Percentiles rank a stretch among this genome's conserved stretches.
Evolutionary conservation across 92 coral and sea anemone genomes (phyloP).

Genomic region (Galaxea fascicularis): DNA sequence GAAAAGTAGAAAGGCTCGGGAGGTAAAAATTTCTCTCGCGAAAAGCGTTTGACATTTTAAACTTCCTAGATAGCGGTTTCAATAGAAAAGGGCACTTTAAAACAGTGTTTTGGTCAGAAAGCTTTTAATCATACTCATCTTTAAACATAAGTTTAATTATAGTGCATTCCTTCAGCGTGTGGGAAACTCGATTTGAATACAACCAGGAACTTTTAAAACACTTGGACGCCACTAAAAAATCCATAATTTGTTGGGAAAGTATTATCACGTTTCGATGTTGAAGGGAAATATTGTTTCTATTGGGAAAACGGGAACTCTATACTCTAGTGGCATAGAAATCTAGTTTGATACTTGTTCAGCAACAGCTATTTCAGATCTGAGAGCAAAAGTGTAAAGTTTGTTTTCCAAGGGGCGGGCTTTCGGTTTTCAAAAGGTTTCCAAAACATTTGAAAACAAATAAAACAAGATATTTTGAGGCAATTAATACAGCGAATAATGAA

Average conservation of each 20-base stretch:
- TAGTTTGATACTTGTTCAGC: not conserved
- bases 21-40: not conserved
- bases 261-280: conserved; percentile 8
- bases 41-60: not conserved
- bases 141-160: conserved; percentile 73
- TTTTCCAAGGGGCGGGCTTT: conserved; percentile 39
- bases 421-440: conserved; percentile 44
- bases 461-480: conserved; percentile 34
- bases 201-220: conserved; percentile 68
- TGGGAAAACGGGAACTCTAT: not conserved
- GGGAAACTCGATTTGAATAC: conserved; percentile 63
- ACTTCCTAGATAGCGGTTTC: not conserved
- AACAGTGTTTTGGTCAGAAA: not conserved
- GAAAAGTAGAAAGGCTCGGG: not conserved
- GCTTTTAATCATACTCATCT: conserved; percentile 47
- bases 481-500: not conserved
- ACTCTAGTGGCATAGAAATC: not conserved
- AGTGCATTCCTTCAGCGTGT: conserved; percentile 62
- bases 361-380: not conserved
- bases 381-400: conserved; percentile 23
- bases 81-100: not conserved
- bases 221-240: conserved; percentile 36
- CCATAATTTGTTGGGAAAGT: conserved; percentile 27
- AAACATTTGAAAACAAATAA: conserved; percentile 37
- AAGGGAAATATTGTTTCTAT: conserved; percentile 14